These are phyloP conservation scores for Arvicanthis niloticus DNA, from an alignment of 2,113 vertebrate genomes.

Conservation along the genomic window DNA sequence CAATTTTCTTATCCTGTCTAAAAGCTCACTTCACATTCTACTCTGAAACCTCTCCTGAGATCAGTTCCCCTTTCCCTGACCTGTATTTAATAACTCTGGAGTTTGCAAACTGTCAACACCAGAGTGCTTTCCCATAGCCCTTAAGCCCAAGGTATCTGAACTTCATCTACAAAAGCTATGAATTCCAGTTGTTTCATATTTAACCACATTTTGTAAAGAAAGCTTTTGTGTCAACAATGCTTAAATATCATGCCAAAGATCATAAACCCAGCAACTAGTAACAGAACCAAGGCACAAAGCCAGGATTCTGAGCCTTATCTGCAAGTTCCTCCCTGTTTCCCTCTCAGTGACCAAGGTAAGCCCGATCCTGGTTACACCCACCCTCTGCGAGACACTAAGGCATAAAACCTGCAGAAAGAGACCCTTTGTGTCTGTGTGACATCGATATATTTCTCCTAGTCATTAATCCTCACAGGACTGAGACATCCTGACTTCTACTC, in stretches of 20 bases:
- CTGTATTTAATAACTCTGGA: neutral
- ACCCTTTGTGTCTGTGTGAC: neutral
- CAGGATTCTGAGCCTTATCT: neutral
- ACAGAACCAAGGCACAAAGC: neutral
- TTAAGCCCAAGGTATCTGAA: neutral
- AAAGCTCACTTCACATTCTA: neutral
- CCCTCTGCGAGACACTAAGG: neutral
- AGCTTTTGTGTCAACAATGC: constrained; percentile 1
- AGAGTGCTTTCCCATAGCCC: neutral
- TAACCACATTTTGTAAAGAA: constrained; percentile 32
- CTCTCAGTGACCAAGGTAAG: neutral
- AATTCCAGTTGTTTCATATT: neutral
- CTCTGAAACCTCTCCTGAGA: neutral
- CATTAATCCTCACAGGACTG: neutral
- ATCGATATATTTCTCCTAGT: neutral
- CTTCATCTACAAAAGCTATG: neutral
- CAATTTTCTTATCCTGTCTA: neutral
- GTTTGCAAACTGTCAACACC: neutral
- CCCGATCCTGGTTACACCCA: neutral
- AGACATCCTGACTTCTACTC: neutral
- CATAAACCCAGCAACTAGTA: neutral
- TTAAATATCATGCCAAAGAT: constrained; percentile 11
- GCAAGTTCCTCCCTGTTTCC: neutral
- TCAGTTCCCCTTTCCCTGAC: neutral
- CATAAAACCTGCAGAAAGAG: neutral